Evolutionary conservation across 2,888 invertebrate genomes (phyloP), one percentile per base, ranked within the genome.

Genomic region (Heliconius sara): DNA sequence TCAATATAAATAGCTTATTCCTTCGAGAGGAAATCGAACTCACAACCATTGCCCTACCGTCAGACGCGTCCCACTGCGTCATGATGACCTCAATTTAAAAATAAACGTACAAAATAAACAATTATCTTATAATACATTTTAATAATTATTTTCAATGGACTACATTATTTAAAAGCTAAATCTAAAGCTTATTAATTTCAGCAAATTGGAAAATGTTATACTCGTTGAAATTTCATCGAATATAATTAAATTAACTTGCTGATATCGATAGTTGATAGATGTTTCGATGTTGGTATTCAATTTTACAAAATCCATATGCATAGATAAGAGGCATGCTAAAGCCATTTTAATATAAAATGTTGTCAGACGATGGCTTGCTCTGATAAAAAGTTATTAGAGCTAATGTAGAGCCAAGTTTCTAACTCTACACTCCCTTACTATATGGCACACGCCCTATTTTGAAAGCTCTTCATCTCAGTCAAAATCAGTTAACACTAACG

Each of bases 191-290:
- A 27, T 65, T 65, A 65, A 65, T 34, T n/a, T 43, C 22, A 39
- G n/a, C 68, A 68, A 68, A 68, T 68, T 68, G 68, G 68, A 68
- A 68, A 68, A 68, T 68, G 68, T 70, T 70, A 70, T 25, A 70
- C 43, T 43, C 43, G 70, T 70, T 25, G 43, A 70, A 70, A 70
- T 70, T 70, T 70, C 43, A 70, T 25, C 70, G 70, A 47, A 16
- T 70, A 25, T 70, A 70, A 70, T 70, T 68, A 68, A 70, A 70
- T 70, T 43, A 70, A 43, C 43, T 70, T 43, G 43, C 70, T 43
- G 70, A 43, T 70, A 70, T 70, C 43, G 70, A 70, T 70, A 70
- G 43, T 43, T 70, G 70, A 70, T 70, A 70, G 43, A 70, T 70
- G 70, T 70, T 43, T 43, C 70, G 25, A 47, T 70, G 70, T 25